Conservation (phyloP, 2,888 invertebrate species). For the Trichopoda pennipes region DNA sequence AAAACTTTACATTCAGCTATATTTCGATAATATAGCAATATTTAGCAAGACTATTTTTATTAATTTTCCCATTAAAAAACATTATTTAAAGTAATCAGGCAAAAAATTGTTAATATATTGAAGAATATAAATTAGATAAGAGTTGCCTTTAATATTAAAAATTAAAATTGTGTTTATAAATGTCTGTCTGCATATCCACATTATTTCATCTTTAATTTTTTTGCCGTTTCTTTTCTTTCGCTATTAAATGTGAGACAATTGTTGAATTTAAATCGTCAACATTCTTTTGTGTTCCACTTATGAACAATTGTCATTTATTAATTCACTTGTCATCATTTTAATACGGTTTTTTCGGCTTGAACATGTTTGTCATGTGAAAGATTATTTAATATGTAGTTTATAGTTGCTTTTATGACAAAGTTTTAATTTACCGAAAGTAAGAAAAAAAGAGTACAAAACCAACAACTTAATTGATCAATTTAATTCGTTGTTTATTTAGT, state of each 20-base stretch:
- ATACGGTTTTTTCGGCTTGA: slow-evolving; percentile 41
- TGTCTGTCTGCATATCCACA: not conserved
- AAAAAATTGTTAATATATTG: too few relatives aligned
- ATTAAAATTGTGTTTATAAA: not conserved
- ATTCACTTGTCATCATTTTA: slow-evolving; percentile 66
- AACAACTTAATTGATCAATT: slow-evolving; percentile 66
- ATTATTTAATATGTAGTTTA: slow-evolving; percentile 27
- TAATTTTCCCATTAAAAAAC: too few relatives aligned
- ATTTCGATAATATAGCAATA: too few relatives aligned
- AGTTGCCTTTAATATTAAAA: not conserved
- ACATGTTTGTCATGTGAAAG: slow-evolving; percentile 62
- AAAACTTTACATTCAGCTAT: too few relatives aligned
- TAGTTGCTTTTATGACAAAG: slow-evolving; percentile 12
- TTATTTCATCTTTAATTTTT: slow-evolving; percentile 23
- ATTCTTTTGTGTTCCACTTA: slow-evolving; percentile 67
- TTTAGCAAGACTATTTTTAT: too few relatives aligned
- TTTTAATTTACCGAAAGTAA: slow-evolving; percentile 17
- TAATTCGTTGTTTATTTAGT: slow-evolving; percentile 49
- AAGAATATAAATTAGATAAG: not conserved
- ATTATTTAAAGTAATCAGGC: too few relatives aligned
- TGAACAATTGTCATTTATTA: slow-evolving; percentile 67
- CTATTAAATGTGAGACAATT: slow-evolving; percentile 56
- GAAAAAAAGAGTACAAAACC: slow-evolving; percentile 10
- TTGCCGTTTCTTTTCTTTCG: slow-evolving; percentile 34
- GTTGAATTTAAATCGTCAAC: slow-evolving; percentile 54